phyloP scores from a whole-genome alignment of 2,888 invertebrate genomes.

The Chrysolina haemoptera region DNA sequence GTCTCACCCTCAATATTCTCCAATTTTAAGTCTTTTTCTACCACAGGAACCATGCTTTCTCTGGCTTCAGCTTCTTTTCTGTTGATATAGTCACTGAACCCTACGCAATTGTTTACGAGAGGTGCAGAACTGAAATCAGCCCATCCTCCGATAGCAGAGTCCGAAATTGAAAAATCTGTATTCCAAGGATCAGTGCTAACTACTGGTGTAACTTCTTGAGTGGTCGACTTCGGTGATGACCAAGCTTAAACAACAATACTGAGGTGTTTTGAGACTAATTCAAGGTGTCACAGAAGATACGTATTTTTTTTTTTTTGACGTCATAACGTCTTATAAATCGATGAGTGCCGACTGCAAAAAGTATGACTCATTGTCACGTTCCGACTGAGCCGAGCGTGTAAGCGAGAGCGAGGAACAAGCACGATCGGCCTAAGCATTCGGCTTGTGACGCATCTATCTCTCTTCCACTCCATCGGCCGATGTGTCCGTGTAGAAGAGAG shows the following conservation, averaged over 20 bases:
- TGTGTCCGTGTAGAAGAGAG: no score
- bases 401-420: no score
- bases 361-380: no score
- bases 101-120: slow-evolving; percentile 61
- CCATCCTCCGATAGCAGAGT: slow-evolving; percentile 63
- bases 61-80: slow-evolving; percentile 27
- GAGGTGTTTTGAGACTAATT: no score
- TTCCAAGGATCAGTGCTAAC: slow-evolving; percentile 63
- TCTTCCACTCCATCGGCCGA: no score
- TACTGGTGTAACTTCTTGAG: slow-evolving; percentile 36
- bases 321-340: no score
- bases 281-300: no score
- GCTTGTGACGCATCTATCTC: no score
- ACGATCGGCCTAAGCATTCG: no score
- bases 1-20: slow-evolving; percentile 54
- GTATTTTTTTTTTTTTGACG: no score
- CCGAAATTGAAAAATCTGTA: slow-evolving; percentile 34
- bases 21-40: slow-evolving; percentile 56
- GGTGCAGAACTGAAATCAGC: slow-evolving; percentile 68
- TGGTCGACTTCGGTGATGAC: slow-evolving; percentile 59
- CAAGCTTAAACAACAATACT: slow-evolving; percentile 60
- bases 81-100: slow-evolving; percentile 31
- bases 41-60: slow-evolving; percentile 19
- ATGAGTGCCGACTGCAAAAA: no score
- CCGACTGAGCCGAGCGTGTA: no score